phyloP scores from a whole-genome alignment of 2,113 vertebrate genomes.

The Neoarius graeffei region DNA sequence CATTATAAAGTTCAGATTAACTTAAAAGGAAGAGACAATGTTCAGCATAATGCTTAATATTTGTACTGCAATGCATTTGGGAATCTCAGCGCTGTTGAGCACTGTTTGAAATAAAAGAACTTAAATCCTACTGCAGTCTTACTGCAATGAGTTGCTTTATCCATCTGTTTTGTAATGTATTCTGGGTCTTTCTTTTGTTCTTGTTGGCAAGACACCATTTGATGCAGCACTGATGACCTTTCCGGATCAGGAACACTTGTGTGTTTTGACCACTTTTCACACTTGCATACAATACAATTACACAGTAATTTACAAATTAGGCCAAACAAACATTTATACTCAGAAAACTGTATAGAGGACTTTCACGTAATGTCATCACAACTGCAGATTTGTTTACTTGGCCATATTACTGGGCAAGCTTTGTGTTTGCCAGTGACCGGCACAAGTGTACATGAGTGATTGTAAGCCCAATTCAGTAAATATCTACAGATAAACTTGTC shows the following conservation, averaged over 20 bases:
- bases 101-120: neutral
- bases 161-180: neutral
- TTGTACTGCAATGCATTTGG: too few species aligned
- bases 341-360: neutral
- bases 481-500: too few species aligned
- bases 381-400: too few species aligned
- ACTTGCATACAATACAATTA: too few species aligned
- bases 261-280: neutral
- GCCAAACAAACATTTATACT: too few species aligned
- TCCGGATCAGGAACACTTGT: neutral
- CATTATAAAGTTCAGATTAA: neutral
- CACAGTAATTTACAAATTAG: too few species aligned
- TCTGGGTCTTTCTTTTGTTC: neutral
- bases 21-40: neutral
- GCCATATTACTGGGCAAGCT: too few species aligned
- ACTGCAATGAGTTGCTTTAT: neutral
- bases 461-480: too few species aligned
- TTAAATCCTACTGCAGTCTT: neutral
- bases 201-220: neutral
- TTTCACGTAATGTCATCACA: too few species aligned
- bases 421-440: too few species aligned
- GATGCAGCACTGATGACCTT: neutral
- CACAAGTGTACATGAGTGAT: too few species aligned
- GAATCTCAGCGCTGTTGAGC: neutral
- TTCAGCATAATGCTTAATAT: neutral